phyloP scores from a whole-genome alignment of 2,797 vertebrate genomes.

The Coregonus ussuriensis region DNA sequence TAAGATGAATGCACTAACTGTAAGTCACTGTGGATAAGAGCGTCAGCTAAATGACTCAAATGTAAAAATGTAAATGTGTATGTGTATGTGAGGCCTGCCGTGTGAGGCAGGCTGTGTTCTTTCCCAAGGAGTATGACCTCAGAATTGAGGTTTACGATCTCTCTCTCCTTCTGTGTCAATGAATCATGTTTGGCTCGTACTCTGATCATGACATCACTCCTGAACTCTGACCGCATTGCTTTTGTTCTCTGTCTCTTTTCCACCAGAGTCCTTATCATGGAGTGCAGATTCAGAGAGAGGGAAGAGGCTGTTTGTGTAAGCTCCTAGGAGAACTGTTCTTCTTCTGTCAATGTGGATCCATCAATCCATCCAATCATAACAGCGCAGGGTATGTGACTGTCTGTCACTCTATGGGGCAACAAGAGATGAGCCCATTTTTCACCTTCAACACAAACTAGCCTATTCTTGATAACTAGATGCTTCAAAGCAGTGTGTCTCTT shows the following conservation, averaged over 20 bases:
- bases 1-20: no score
- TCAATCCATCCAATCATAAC: neutral
- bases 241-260: neutral
- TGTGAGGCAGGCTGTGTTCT: neutral
- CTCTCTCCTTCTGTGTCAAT: neutral
- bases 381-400: neutral
- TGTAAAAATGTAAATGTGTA: no score
- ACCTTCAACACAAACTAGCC: neutral
- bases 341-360: neutral
- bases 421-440: neutral
- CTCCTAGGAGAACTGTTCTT: neutral
- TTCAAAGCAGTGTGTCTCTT: conserved; percentile 28
- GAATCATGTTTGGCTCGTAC: conserved; percentile 39
- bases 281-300: neutral
- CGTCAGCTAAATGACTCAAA: no score
- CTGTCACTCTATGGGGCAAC: neutral
- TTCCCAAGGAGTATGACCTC: neutral
- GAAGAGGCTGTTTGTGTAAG: neutral
- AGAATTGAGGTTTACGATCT: neutral
- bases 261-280: no score
- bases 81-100: no score
- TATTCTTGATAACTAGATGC: conserved; percentile 35
- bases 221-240: conserved; percentile 45
- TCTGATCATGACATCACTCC: conserved; percentile 44
- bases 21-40: no score